Base-by-base conservation (phyloP, 2,113 vertebrate species). In the Plecotus auritus region DNA sequence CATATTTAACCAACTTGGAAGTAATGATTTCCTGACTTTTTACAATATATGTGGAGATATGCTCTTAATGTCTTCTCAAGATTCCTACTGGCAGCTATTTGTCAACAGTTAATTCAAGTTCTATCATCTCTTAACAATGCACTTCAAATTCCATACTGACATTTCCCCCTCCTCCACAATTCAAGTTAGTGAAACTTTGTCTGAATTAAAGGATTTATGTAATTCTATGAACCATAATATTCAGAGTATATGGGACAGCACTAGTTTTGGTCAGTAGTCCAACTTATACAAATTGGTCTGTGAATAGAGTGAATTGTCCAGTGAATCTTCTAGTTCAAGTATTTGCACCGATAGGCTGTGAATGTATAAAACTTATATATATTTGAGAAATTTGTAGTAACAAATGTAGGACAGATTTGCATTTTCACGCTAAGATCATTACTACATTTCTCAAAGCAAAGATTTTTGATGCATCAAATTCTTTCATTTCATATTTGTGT, bases 181-280 rank as follows among this genome's bases (percentile, higher is more conserved):
- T 91, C 17, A 77, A 67, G 42, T 85, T 96, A 76, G 83, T 90
- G 35, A 59, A 88, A 82, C 47, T 93, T 94, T 84, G 16, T 59
- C 76, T 88, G 18, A 11, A 61, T 82, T 90, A 81, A 95, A 81
- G 9, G 81, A 78, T 81, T 72, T 88, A 9, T 67, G 17, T 51
- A 56, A 49, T 91, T 45, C 73, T 73, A 54, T 61, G 51, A 91
- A 30, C 84, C 70, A 59, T 73, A 88, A 69, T 74, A 82, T 61
- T 83, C 54, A 47, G 13, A 93, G 18, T 86, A 2, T 86, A 26
- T 90, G 76, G 56, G 28, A 86, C 23, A 84, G 35, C 47, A 35
- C 45, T 49, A 40, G 51, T 78, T 83, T 87, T 95, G 88, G 80
- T 73, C 87, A 86, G 61, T 51, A 73, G 64, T 37, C 32, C 49